Evolutionary conservation across 1,140 invertebrate species (phyloP), one percentile per base, ranked within the genome.

Genomic region (Lepidurus packardi): DNA sequence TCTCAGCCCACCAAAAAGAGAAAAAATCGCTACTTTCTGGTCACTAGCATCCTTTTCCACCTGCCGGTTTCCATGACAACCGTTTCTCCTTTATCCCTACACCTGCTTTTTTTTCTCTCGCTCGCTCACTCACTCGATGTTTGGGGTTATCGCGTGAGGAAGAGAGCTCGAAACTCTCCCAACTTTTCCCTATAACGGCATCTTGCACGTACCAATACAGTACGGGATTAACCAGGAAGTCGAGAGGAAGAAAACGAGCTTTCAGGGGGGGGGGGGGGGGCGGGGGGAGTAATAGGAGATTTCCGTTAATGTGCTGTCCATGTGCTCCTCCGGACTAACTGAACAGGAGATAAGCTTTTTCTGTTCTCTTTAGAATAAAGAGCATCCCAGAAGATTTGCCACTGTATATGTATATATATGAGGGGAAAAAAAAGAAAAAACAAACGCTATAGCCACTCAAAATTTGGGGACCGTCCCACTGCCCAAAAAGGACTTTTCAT

Each of bases 271-370:
- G 41, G 74, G 78, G 76, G 75, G 53, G 65, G n/a, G n/a, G n/a
- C 45, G 74, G 78, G 76, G 75, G 53, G 65, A 74, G 73, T 75
- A 75, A 78, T 74, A 78, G 78, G 77, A 75, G 74, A 75, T 75
- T 75, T 65, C 53, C 53, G 53, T 65, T 65, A 65, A 65, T 65
- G 53, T 65, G 6, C 53, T 21, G 16, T 13, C 53, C 53, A 65
- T 65, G 53, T 65, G 53, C 53, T 65, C 53, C 53, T 65, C 4
- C 53, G 21, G 53, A 65, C 53, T 65, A 9, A 65, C 53, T 65
- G 16, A 65, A 65, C 10, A 65, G 16, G 53, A 21, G 53, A 65
- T 13, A 34, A 34, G 34, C 3, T 34, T 34, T 4, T 34, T 34
- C 34, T 34, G 34, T 34, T 34, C 34, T 34, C 34, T 34, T 34